Base-by-base conservation (phyloP, 2,888 invertebrate species). In the Fragum fragum region DNA sequence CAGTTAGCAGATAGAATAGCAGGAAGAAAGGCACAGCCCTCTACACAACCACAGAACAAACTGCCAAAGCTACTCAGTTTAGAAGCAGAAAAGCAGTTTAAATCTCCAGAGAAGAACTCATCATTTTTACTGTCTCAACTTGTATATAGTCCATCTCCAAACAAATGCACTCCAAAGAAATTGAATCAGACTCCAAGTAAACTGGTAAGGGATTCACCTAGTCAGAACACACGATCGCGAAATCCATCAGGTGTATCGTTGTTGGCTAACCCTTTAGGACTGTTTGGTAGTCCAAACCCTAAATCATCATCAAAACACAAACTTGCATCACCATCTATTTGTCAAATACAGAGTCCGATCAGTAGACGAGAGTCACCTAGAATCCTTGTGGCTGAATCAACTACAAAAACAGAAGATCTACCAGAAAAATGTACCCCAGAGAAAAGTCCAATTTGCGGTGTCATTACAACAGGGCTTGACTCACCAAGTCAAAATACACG, bases 81-180 rank as follows among this genome's bases (percentile, higher is more conserved):
- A 76, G 84, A 81, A 29, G 26, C 79, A 42, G 70, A 76, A 1
- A 68, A 66, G 1, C 73, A 83, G 28, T 76, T 88, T 29, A 87
- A 85, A 66, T 89, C 91, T 18, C 89, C 90, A 29, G 81, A 87
- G 55, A 87, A 86, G 73, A 88, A 87, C 21, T 82, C 87, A n/a
- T 88, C 89, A 52, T 90, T 91, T 66, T 78, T 91, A 7, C 73
- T 89, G 21, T 89, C 91, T 32, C 91, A 91, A 73, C 78, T 91
- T 5, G 89, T 88, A 66, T 81, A 86, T 7, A 90, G 90, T 73
- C 90, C 90, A 14, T 89, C 90, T 14, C 88, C 91, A 71, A 75
- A 78, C 18, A 87, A 84, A 76, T 53, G 28, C 18, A 87, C 84
- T 11, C 84, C 84, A 1, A 82, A 81, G 63, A 86, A 83, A 59